These are phyloP conservation scores for Anoncus sp. DNA, from an alignment of 2,888 invertebrate genomes.

Conservation along the genomic window DNA sequence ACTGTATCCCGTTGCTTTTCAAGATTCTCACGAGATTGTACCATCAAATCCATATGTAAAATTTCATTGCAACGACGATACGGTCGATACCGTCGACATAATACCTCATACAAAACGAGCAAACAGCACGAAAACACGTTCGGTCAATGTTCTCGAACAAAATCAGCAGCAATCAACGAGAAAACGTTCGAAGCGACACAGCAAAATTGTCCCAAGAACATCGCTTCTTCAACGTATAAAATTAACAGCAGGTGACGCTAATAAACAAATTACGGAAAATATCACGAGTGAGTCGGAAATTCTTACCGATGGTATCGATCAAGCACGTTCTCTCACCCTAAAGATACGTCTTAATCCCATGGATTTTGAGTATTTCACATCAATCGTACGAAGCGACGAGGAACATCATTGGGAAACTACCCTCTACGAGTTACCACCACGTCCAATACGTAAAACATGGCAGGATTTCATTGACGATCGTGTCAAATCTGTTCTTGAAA, in stretches of 20 bases:
- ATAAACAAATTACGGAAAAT: constrained; percentile 57
- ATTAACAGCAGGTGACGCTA: constrained; percentile 48
- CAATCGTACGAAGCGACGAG: constrained; percentile 83
- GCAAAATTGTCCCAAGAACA: constrained; percentile 23
- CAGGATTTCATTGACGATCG: constrained; percentile 85
- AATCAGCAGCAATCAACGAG: constrained; percentile 20
- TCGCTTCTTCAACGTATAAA: constrained; percentile 50
- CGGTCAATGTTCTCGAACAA: no score
- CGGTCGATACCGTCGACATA: constrained; percentile 77
- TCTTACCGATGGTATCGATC: constrained; percentile 82
- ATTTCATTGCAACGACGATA: constrained; percentile 77
- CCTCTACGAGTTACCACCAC: constrained; percentile 81
- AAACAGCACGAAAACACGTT: constrained; percentile 55
- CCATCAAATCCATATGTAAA: constrained; percentile 75
- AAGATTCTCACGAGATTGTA: constrained; percentile 35
- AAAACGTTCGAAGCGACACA: constrained; percentile 53
- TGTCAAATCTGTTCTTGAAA: constrained; percentile 84
- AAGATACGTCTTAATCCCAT: constrained; percentile 86
- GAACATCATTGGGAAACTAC: constrained; percentile 82
- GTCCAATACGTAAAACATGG: constrained; percentile 82
- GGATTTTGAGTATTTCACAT: constrained; percentile 87
- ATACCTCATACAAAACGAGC: constrained; percentile 75
- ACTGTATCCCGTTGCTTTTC: constrained; percentile 82
- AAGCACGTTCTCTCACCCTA: constrained; percentile 85
- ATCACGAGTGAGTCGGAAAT: constrained; percentile 80